Conservation (phyloP, 2,113 vertebrate genomes). For the Globicephala melas region DNA sequence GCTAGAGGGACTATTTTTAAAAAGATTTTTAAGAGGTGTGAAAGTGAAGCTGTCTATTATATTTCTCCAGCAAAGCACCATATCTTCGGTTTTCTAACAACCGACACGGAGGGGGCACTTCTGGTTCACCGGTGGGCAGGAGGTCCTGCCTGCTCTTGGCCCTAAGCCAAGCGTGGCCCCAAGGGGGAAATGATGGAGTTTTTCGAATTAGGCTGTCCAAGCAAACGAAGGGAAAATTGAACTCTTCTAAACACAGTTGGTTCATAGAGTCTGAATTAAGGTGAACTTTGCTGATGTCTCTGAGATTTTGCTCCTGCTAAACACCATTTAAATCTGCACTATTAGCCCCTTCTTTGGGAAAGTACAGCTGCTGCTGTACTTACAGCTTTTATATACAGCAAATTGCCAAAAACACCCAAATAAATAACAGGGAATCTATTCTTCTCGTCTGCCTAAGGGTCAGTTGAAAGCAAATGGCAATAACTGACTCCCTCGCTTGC, state of each 20-base stretch:
- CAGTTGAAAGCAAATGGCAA: conserved; percentile 53
- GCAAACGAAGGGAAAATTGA: conserved; percentile 47
- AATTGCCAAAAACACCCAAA: conserved; percentile 64
- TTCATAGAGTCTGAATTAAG: conserved; percentile 54
- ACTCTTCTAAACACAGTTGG: conserved; percentile 36
- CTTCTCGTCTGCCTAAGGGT: conserved; percentile 10
- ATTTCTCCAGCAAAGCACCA: conserved; percentile 69
- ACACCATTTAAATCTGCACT: conserved; percentile 1
- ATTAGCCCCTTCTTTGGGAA: conserved; percentile 37
- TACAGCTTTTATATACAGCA: conserved; percentile 8
- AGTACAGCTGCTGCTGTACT: conserved; percentile 52
- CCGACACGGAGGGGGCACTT: conserved; percentile 36
- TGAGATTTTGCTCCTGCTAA: conserved; percentile 44
- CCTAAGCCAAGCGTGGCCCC: conserved; percentile 3
- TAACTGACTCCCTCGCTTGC: neutral
- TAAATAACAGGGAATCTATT: conserved; percentile 63
- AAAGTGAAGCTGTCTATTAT: conserved; percentile 78
- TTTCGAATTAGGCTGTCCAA: neutral
- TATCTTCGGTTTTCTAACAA: conserved; percentile 64
- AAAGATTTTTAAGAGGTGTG: conserved; percentile 81
- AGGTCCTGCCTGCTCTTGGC: conserved; percentile 55
- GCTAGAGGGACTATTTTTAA: conserved; percentile 80
- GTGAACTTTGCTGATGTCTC: conserved; percentile 50
- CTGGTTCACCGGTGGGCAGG: conserved; percentile 58
- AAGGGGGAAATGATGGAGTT: neutral